phyloP scores from a whole-genome alignment of 2,888 invertebrate genomes.

The Chymomyza fuscimana region DNA sequence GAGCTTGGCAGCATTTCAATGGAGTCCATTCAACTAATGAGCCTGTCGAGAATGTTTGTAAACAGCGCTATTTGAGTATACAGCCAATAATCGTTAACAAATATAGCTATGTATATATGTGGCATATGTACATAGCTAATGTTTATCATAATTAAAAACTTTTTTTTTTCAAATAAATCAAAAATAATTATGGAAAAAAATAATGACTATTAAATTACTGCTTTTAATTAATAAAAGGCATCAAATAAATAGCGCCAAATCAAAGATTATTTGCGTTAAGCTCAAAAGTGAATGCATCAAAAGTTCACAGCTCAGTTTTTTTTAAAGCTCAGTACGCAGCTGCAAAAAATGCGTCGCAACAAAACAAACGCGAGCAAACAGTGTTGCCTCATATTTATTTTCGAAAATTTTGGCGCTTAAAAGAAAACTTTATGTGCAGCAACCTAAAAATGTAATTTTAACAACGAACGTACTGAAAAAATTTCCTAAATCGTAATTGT shows the following conservation, averaged over 20 bases:
- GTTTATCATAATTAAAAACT: background rate
- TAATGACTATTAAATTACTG: background rate
- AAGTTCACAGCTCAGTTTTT: too few species aligned
- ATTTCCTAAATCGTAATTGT: too few species aligned
- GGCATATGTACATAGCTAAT: background rate
- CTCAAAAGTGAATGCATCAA: too few species aligned
- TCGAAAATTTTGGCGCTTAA: too few species aligned
- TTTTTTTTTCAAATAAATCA: background rate
- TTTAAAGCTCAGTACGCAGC: too few species aligned
- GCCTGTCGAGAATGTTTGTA: background rate
- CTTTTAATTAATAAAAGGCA: background rate
- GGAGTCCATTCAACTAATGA: background rate
- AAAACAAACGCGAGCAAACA: too few species aligned
- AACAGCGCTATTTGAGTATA: background rate
- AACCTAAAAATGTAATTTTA: too few species aligned
- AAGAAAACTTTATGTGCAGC: too few species aligned
- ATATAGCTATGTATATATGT: background rate
- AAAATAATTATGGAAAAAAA: background rate
- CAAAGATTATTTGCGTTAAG: background rate
- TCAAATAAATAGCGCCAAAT: background rate
- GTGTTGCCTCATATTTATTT: too few species aligned
- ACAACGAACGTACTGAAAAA: too few species aligned
- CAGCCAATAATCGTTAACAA: background rate
- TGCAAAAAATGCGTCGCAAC: too few species aligned
- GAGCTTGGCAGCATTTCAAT: background rate